phyloP scores from a whole-genome alignment of 2,888 invertebrate species.

The Oegoconia quadripuncta region DNA sequence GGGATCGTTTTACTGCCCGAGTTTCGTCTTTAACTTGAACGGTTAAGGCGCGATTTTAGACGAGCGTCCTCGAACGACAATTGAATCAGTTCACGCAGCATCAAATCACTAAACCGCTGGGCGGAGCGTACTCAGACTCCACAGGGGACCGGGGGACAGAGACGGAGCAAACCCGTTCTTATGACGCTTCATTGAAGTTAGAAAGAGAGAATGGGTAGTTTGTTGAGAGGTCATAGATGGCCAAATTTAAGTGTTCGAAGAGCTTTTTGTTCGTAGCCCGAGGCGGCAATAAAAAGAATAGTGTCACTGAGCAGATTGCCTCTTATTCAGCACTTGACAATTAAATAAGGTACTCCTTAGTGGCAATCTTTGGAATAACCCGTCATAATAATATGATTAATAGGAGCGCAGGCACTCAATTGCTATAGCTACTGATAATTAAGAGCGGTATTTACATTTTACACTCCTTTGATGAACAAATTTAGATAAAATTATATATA shows the following conservation, averaged over 20 bases:
- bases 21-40: constrained; percentile 72
- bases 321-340: constrained; percentile 73
- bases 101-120: constrained; percentile 80
- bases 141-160: constrained; percentile 64
- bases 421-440: constrained; percentile 74
- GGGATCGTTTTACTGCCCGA: constrained; percentile 68
- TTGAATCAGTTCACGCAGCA: constrained; percentile 80
- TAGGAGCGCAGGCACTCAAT: constrained; percentile 55
- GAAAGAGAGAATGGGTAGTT: constrained; percentile 59
- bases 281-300: constrained; percentile 69
- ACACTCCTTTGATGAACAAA: too few relatives aligned
- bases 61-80: constrained; percentile 60
- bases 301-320: constrained; percentile 76
- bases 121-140: constrained; percentile 76
- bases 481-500: too few relatives aligned
- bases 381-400: constrained; percentile 72
- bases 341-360: constrained; percentile 73
- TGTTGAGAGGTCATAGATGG: constrained; percentile 54
- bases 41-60: constrained; percentile 68
- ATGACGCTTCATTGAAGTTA: constrained; percentile 32
- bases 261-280: constrained; percentile 71
- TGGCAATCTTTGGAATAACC: constrained; percentile 56
- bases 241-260: constrained; percentile 64
- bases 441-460: constrained; percentile 53
- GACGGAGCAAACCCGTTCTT: constrained; percentile 50